Base-by-base conservation (phyloP, 1,140 invertebrate species). In the Achatina immaculata region DNA sequence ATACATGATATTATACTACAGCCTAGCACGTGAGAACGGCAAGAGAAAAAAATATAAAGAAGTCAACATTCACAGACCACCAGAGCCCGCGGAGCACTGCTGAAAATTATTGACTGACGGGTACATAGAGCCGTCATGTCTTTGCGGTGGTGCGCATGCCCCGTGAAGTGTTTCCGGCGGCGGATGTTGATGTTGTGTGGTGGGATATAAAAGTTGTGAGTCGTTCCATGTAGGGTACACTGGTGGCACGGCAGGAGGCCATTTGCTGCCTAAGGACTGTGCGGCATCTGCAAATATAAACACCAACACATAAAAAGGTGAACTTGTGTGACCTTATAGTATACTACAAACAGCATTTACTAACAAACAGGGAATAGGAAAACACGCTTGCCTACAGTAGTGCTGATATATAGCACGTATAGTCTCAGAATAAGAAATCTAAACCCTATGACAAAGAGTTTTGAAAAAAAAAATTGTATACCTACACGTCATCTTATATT, bases 221-320 rank as follows among this genome's bases (percentile, higher is more conserved):
- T 83, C 79, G 65, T 80, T 83, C 82, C 82, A 83, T 31, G 73
- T 31, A 28, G 82, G 78, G 79, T 83, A 83, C 74, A 83, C 69
- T 9, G 82, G 72, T 0, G 79, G 74, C 55, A 83, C 79, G 11
- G 78, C 79, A 38, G 78, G 73, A 9, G 78, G 74, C 82, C 82
- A 83, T 69, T 83, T 83, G 66, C 74, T 76, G 42, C 82, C 82
- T 55, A 83, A 43, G 6, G 82, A 83, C 45, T 81, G 82, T 19
- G 82, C 75, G 31, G 82, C 82, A 45, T 83, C 82, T 83, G 79
- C 0, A 36, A 74, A 7, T 21, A 58, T 45, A 36, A 42, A 79
- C 34, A 43, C 40, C 21, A 21, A 51, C 34, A 11, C 11, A 14
- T 16, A 68, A 68, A 16, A 14, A 68, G 28, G 28, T 68, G 16